Conservation (phyloP, 2,888 invertebrate genomes). For the Sycophila texana region DNA sequence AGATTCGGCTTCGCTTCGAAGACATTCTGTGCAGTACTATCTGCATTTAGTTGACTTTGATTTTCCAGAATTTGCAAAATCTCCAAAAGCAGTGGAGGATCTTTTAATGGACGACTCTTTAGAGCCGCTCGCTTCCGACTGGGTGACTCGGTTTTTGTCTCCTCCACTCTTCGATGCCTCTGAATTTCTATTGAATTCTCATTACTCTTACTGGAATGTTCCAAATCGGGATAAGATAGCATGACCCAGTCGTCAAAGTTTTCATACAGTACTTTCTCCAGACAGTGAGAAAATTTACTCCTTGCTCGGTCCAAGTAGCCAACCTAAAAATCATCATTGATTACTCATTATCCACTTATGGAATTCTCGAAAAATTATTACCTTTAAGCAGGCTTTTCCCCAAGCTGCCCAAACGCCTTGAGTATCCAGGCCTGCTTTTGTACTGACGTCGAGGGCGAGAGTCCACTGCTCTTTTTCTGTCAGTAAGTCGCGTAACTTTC, state of each 20-base stretch:
- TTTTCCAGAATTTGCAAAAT: slow-evolving; percentile 83
- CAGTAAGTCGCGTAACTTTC: slow-evolving; percentile 83
- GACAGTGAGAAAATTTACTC: slow-evolving; percentile 83
- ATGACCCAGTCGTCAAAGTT: slow-evolving; percentile 73
- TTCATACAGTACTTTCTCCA: slow-evolving; percentile 75
- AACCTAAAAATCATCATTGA: slow-evolving; percentile 22
- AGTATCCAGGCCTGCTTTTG: slow-evolving; percentile 89
- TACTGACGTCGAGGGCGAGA: slow-evolving; percentile 89
- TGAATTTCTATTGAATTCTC: slow-evolving; percentile 45
- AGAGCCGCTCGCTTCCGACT: slow-evolving; percentile 70
- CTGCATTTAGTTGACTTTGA: slow-evolving; percentile 61
- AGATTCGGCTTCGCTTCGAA: slow-evolving; percentile 76
- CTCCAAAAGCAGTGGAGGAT: slow-evolving; percentile 83
- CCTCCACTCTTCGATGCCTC: slow-evolving; percentile 34
- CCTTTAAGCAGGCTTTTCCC: slow-evolving; percentile 89
- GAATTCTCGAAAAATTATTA: slow-evolving; percentile 64
- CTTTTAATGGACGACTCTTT: slow-evolving; percentile 77
- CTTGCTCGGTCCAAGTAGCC: slow-evolving; percentile 88
- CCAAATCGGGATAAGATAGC: slow-evolving; percentile 63
- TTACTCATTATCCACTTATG: not conserved
- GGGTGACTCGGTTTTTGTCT: slow-evolving; percentile 42
- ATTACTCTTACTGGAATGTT: slow-evolving; percentile 47
- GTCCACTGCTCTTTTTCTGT: slow-evolving; percentile 92
- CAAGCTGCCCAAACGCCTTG: slow-evolving; percentile 90
- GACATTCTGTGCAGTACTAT: slow-evolving; percentile 63